Base-by-base conservation (phyloP, 2,797 vertebrate species). In the Odontamblyopus rebecca region DNA sequence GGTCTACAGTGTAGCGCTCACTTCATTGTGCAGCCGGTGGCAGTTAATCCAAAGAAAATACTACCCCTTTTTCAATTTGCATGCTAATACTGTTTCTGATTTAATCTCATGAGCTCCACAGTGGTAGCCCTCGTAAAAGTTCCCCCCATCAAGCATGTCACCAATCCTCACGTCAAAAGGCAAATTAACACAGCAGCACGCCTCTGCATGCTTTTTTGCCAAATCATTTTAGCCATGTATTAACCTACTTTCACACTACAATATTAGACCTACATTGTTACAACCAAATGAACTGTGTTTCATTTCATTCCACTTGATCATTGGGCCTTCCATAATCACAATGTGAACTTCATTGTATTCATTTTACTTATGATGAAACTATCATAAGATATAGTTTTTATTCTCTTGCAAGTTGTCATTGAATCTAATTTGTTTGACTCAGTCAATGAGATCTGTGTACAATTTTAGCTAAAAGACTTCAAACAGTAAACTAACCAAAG, bases 11-110 rank as follows among this genome's bases (percentile, higher is more conserved):
- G 71, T 51, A 66, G 65, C 71, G 78, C 69, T 87, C 80, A 62
- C 18, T 62, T 62, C 72, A 79, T 80, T 89, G 85, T 89, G 76
- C 82, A 91, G 85, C 80, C 82, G 66, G 85, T 76, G 86, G 75
- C 87, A 87, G 88, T 92, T 90, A 90, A 91, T 90, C 85, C 85
- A 85, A 88, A 90, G 89, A 79, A 92, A 93, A 91, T 90, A 92
- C 83, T 89, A 80, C 82, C 81, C 70, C 74, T 82, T 86, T 90
- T 91, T 92, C 85, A 89, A 92, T 93, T 93, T 93, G 90, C 90
- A 93, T 93, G 87, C 82, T 93, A 93, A 92, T 92, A 84, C 75
- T 76, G 74, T 84, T 85, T 79, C 82, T 88, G 91, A 88, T 92
- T 89, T 86, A 85, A 91, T 92, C 84, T 90, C 79, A 89, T 67